Conservation (phyloP, 2,888 invertebrate species). For the Heliconius cydno region DNA sequence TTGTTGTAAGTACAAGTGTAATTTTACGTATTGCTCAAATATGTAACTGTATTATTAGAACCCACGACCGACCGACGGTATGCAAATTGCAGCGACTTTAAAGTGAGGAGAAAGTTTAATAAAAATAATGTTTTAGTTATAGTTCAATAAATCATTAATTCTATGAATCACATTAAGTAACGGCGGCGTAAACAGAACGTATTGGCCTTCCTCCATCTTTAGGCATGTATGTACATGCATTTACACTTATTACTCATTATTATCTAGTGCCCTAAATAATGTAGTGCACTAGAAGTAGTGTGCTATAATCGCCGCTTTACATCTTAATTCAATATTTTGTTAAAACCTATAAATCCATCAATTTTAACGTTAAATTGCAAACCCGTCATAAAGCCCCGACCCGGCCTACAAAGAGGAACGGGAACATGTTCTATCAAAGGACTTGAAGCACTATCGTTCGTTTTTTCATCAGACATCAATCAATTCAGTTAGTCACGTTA, state of each 20-base stretch:
- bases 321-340: background rate
- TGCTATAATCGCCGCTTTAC: too few relatives aligned
- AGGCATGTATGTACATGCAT: too few relatives aligned
- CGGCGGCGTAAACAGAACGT: background rate
- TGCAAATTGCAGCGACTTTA: too few relatives aligned
- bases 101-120: too few relatives aligned
- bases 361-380: constrained; percentile 55
- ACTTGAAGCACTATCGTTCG: constrained; percentile 46
- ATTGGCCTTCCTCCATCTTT: too few relatives aligned
- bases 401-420: constrained; percentile 65
- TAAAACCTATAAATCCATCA: constrained; percentile 53
- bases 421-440: constrained; percentile 73
- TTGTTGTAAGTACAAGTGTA: too few relatives aligned
- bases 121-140: background rate
- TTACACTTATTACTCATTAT: too few relatives aligned
- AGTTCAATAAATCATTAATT: too few relatives aligned
- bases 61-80: too few relatives aligned
- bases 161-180: too few relatives aligned
- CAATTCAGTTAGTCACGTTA: constrained; percentile 49
- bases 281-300: background rate
- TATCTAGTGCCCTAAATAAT: background rate
- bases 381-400: constrained; percentile 54
- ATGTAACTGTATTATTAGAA: too few relatives aligned
- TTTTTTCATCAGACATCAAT: constrained; percentile 51
- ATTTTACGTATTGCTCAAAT: too few relatives aligned